A percentile compares a stretch with the other conserved stretches of the same genome.
These are phyloP conservation scores for Sakesphorus luctuosus DNA, from an alignment of 2,113 vertebrate genomes.

Conservation along the genomic window DNA sequence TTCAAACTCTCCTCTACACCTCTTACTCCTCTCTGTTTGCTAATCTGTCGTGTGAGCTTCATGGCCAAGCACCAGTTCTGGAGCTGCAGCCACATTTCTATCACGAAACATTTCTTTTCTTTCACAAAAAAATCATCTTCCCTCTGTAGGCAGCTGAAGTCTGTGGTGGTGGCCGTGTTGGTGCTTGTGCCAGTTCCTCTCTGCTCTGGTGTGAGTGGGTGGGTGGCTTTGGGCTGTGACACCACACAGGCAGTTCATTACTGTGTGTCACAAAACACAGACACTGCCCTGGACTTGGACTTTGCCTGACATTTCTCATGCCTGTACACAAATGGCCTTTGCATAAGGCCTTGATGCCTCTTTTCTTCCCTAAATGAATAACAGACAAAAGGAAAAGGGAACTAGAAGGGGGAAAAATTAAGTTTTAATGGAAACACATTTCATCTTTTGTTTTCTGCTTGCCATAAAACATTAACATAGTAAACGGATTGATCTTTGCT, in stretches of 20 bases:
- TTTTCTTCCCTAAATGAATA: background rate
- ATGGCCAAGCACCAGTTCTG: background rate
- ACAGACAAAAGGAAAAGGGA: constrained; percentile 36
- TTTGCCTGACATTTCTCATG: background rate
- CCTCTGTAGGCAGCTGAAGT: background rate
- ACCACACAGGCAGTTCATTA: background rate
- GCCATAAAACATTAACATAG: constrained; percentile 36
- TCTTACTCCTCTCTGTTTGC: background rate
- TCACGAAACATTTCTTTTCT: background rate
- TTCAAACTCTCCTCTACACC: background rate
- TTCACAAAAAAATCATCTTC: background rate
- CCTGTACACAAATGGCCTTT: background rate
- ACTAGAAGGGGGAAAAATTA: constrained; percentile 6
- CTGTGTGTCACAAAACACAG: background rate
- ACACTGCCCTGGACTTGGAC: background rate
- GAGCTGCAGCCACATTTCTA: background rate
- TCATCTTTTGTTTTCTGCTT: constrained; percentile 41
- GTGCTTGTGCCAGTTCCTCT: background rate
- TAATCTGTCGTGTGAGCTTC: background rate
- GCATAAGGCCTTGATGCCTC: background rate
- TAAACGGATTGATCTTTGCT: constrained; percentile 57
- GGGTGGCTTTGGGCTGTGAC: background rate
- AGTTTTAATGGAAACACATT: constrained; percentile 62
- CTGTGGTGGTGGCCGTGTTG: background rate
- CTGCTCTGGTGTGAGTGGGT: background rate